These are phyloP conservation scores for Damaliscus lunatus DNA, from an alignment of 2,113 vertebrate genomes.

Conservation along the genomic window DNA sequence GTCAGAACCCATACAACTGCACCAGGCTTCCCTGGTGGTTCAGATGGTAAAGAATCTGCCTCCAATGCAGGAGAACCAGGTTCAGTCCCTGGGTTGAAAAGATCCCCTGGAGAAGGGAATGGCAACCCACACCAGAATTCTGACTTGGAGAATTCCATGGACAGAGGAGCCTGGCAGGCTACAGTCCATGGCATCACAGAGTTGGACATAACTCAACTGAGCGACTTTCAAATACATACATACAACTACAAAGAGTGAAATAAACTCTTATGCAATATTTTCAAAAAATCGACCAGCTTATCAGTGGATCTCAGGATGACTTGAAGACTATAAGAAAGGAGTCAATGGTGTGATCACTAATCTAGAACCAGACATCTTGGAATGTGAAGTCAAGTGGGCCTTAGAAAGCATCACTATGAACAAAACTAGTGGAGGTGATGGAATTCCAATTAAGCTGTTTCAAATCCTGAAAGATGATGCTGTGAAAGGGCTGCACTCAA, in stretches of 20 bases:
- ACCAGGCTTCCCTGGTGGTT: not conserved
- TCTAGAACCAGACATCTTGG: too few species aligned
- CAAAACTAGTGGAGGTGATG: too few species aligned
- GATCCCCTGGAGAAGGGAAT: not conserved
- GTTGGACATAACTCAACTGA: not conserved
- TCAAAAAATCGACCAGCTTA: not conserved
- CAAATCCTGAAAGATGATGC: too few species aligned
- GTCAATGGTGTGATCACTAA: not conserved
- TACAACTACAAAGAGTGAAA: not conserved
- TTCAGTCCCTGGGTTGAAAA: not conserved
- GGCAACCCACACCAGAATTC: not conserved
- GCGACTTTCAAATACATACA: not conserved
- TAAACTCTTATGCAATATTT: not conserved
- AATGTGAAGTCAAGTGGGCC: too few species aligned
- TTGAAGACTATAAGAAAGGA: not conserved
- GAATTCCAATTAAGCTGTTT: too few species aligned
- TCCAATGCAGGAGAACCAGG: not conserved
- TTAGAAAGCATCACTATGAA: too few species aligned
- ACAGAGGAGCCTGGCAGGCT: not conserved
- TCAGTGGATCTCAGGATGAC: not conserved
- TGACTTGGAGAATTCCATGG: not conserved
- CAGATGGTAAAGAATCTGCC: not conserved
- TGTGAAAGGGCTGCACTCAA: too few species aligned
- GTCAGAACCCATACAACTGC: not conserved
- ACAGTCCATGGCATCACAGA: fast-evolving